These are phyloP conservation scores for Lithobates sylvaticus DNA, from an alignment of 2,797 vertebrate species.

Conservation along the genomic window DNA sequence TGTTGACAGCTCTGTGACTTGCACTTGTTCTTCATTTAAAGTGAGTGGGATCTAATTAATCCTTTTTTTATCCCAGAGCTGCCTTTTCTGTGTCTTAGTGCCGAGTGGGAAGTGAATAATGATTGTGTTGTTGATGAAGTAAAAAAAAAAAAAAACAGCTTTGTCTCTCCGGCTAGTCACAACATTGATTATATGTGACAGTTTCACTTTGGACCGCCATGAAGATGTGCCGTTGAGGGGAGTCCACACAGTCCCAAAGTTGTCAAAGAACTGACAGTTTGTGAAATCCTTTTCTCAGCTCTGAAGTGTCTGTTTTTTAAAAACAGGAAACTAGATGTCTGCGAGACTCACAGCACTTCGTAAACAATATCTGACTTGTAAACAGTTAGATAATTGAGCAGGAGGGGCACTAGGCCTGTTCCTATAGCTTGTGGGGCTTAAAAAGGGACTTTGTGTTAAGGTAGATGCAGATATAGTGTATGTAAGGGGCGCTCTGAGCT, in stretches of 20 bases:
- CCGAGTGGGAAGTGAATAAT: conserved; percentile 71
- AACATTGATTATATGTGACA: conserved; percentile 67
- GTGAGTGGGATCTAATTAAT: conserved; percentile 71
- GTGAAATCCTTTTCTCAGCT: conserved; percentile 32
- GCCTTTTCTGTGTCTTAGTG: conserved; percentile 66
- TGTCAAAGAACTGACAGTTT: conserved; percentile 35
- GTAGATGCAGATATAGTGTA: too few relatives aligned
- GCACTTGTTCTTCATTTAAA: conserved; percentile 71
- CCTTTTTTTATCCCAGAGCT: conserved; percentile 68
- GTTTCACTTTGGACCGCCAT: conserved; percentile 63
- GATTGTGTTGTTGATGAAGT: conserved; percentile 63
- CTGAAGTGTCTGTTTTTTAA: not conserved
- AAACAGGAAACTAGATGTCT: not conserved
- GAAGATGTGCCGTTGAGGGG: conserved; percentile 47
- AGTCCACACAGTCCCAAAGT: conserved; percentile 11
- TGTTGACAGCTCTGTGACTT: conserved; percentile 73
- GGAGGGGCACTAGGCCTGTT: not conserved
- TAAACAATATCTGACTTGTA: not conserved
- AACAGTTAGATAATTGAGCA: not conserved
- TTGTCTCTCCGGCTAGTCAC: conserved; percentile 60
- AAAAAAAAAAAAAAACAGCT: conserved; percentile 50
- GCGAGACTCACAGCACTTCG: not conserved
- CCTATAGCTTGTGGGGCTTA: too few relatives aligned
- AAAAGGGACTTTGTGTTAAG: too few relatives aligned
- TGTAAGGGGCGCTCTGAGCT: too few relatives aligned